Base-by-base conservation (phyloP, 2,113 vertebrate genomes). In the Lycaon pictus region DNA sequence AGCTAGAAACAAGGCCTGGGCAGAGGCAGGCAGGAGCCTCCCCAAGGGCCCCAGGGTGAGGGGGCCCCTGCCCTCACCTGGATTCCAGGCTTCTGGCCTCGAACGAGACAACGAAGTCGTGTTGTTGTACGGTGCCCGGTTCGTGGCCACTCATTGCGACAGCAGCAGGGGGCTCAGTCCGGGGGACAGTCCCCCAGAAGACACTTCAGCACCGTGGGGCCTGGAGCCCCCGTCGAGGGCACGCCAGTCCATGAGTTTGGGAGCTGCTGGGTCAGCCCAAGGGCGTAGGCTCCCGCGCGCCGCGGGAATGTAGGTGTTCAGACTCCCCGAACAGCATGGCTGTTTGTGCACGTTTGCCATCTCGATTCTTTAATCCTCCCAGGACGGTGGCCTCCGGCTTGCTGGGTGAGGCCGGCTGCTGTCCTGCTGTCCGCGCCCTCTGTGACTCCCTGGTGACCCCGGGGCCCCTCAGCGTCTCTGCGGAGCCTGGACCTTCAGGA, bases 171-270 rank as follows among this genome's bases (percentile, higher is more conserved):
- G 2, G 19, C 20, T 27, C 25, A n/a, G 56, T 17, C 11, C 2
- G 56, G n/a, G 32, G 4, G 2, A 29, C 13, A 16, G 71, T 17
- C 48, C 8, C 71, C 3, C 58, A 56, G 60, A 19, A 53, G 56
- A 27, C 37, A 27, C 27, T 43, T 65, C 5, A 22, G 29, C 25
- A 0, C 2, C 0, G 27, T 1, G 29, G 0, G 13, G 25, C 55
- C 32, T 15, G 5, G n/a, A 77, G 60, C 13, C n/a, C 55, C 1
- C 3, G 3, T 3, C 10, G 48, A 32, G 32, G 58, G 16, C 23
- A 51, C 20, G 2, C 48, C 35, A 5, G 67, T 35, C 1, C 32
- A 5, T 29, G 25, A 32, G 56, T 43, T 63, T 37, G 82, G 82
- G 69, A 55, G 58, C 37, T 0, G 23, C 56, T 5, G 17, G 43